Evolutionary conservation across 2,797 vertebrate species (phyloP).

Genomic region (Peromyscus attwateri): DNA sequence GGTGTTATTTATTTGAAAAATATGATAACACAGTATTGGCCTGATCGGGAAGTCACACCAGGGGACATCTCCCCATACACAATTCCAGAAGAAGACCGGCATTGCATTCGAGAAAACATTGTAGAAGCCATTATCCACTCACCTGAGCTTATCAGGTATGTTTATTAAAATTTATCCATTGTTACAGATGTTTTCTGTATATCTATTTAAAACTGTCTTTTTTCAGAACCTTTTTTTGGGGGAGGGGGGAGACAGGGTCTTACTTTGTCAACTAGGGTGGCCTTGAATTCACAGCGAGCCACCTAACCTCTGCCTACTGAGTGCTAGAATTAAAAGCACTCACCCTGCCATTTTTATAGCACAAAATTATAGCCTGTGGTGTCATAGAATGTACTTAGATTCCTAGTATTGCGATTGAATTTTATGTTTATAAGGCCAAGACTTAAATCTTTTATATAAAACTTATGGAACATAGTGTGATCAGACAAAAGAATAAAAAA

Average conservation of each 20-base stretch:
- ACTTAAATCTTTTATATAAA: slow-evolving; percentile 11
- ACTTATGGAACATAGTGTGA: neutral
- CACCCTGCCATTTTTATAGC: slow-evolving; percentile 29
- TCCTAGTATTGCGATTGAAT: slow-evolving; percentile 8
- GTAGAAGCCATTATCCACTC: slow-evolving; percentile 99
- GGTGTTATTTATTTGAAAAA: slow-evolving; percentile 99
- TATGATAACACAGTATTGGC: slow-evolving; percentile 99
- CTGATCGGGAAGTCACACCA: slow-evolving; percentile 93
- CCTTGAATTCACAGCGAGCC: neutral
- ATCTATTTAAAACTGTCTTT: neutral
- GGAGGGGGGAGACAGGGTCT: neutral
- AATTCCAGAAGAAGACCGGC: slow-evolving; percentile 98
- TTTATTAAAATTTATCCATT: slow-evolving; percentile 1
- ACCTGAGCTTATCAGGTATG: slow-evolving; percentile 98
- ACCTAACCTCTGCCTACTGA: neutral
- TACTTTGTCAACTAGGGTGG: neutral
- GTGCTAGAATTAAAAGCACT: neutral
- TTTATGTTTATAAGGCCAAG: neutral
- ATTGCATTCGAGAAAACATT: slow-evolving; percentile 98
- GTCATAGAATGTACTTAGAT: neutral
- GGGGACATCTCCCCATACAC: slow-evolving; percentile 94
- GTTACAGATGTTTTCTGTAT: neutral
- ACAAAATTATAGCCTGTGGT: neutral
- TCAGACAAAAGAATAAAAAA: slow-evolving; percentile 15
- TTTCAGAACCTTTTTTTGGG: neutral